These are phyloP conservation scores for Pseudopodoces humilis DNA, from an alignment of 2,113 vertebrate genomes.

Conservation along the genomic window DNA sequence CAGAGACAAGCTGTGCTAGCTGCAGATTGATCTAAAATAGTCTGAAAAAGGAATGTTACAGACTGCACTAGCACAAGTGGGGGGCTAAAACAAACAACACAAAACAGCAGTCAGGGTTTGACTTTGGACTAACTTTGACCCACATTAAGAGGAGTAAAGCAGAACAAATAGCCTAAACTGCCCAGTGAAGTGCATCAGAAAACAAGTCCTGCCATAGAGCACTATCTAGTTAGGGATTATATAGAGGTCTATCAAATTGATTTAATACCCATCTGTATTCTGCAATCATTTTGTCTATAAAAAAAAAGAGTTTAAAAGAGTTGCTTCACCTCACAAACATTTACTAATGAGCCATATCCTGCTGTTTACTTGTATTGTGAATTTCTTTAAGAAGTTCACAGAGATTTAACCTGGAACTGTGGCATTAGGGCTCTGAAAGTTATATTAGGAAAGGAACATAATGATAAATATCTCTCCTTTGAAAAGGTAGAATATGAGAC, in stretches of 20 bases:
- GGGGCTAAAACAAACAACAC: not conserved
- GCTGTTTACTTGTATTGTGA: not conserved
- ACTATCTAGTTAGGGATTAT: not conserved
- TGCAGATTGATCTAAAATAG: not conserved
- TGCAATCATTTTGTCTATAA: not conserved
- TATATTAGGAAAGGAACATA: not conserved
- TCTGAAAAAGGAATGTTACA: not conserved
- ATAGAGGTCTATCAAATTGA: not conserved
- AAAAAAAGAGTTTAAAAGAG: not conserved
- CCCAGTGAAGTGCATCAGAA: not conserved
- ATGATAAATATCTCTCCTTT: not conserved
- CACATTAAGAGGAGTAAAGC: not conserved
- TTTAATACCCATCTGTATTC: not conserved
- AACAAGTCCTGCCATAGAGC: not conserved
- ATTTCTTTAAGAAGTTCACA: not conserved
- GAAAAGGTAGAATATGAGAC: not conserved
- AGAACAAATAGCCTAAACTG: not conserved
- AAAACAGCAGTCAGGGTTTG: not conserved
- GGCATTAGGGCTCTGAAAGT: not conserved
- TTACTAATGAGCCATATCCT: not conserved
- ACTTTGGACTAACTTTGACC: not conserved
- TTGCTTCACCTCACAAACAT: not conserved
- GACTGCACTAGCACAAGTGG: rapidly evolving
- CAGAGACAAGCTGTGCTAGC: conserved; percentile 8
- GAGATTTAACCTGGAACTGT: not conserved